Base-by-base conservation (phyloP, 2,113 vertebrate species). In the Trichomycterus rosablanca region DNA sequence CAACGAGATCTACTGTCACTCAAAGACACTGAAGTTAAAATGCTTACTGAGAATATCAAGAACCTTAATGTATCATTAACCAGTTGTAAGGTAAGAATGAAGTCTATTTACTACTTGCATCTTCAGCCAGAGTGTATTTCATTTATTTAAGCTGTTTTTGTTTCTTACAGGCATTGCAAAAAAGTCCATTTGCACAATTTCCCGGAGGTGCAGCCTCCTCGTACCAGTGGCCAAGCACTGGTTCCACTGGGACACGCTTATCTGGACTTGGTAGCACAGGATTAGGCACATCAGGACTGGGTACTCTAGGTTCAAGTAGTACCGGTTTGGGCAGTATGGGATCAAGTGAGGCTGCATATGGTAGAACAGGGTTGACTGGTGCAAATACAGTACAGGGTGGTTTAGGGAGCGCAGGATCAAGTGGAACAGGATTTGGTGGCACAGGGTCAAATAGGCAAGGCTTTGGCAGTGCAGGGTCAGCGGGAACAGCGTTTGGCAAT, bases 41-140 rank as follows among this genome's bases (percentile, higher is more conserved):
- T 75, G 11, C 76, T 84, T 1, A 37, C 0, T 1, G 63, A 69
- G 15, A 67, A 72, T 46, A 9, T 84, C 1, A 74, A 40, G 34
- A 45, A 53, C 0, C 77, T 86, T 45, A 86, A 84, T 60, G 16
- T 35, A 22, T 65, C 81, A 16, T 28, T 71, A 40, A 43, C 16
- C 19, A 34, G 0, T 52, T 85, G 83, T 61, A 83, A 44, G 83
- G 83, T 83, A 66, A 75, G 66, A 40, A 40, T n/a, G 15, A 3
- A 40, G 4, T 1, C 6, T 40, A 5, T 40, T 40, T 40, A 5
- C n/a, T 40, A 40, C 5, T n/a, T 40, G 14, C 14, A 40, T 40
- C 12, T 4, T 15, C 37, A 40, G 14, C 3, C 12, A 40, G 12
- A n/a, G 1, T 40, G 37, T n/a, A n/a, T 30, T 32, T 10, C 7